A percentile compares a stretch with the other conserved stretches of the same genome.
Conservation (phyloP, 2,113 vertebrate genomes). For the Lichenostomus cassidix region DNA sequence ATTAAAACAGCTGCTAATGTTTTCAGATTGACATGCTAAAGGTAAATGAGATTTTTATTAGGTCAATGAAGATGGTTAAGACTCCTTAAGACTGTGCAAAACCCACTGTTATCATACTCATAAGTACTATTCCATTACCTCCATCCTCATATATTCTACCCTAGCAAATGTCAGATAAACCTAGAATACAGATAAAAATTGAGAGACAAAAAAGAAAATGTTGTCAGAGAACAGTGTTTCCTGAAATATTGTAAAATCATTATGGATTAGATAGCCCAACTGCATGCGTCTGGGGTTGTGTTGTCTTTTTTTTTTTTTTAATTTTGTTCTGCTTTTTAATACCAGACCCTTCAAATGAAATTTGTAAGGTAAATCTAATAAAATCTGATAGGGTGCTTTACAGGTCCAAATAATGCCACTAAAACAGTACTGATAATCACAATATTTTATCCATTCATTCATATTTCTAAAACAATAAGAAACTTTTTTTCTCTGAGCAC, state of each 20-base stretch:
- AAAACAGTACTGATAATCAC: not conserved
- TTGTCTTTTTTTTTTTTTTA: not conserved
- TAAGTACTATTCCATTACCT: not conserved
- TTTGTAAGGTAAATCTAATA: not conserved
- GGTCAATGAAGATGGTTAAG: not conserved
- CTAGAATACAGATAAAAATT: not conserved
- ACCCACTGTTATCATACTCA: not conserved
- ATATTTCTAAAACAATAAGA: not conserved
- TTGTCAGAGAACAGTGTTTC: not conserved
- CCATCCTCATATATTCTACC: not conserved
- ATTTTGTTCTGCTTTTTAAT: not conserved
- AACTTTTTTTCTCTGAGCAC: not conserved
- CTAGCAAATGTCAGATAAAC: not conserved
- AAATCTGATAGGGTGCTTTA: not conserved
- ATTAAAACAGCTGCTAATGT: not conserved
- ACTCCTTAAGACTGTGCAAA: not conserved
- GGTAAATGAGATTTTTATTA: not conserved
- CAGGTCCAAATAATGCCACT: not conserved
- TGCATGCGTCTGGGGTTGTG: no score
- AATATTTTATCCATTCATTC: not conserved
- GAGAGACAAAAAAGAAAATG: not conserved
- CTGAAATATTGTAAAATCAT: not conserved
- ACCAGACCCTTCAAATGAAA: not conserved
- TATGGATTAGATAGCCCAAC: not conserved
- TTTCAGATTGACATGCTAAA: not conserved